Evolutionary conservation across 2,888 invertebrate species (phyloP).

Genomic region (Lasioglossum vierecki): DNA sequence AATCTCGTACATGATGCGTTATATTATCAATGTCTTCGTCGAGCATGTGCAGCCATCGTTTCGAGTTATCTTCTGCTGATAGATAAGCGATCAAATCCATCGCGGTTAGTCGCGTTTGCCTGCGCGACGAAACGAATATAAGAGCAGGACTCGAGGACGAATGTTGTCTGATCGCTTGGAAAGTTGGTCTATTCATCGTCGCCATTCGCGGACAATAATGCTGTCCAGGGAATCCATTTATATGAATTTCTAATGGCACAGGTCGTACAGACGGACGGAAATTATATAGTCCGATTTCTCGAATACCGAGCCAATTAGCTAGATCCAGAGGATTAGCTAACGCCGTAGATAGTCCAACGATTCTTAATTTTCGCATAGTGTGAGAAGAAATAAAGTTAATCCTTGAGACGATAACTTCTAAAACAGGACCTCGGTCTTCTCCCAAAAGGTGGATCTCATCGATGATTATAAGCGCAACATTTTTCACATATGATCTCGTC

Average conservation of each 20-base stretch:
- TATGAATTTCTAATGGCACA: conserved; percentile 97
- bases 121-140: conserved; percentile 97
- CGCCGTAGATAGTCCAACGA: conserved; percentile 98
- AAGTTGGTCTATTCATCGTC: conserved; percentile 99
- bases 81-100: conserved; percentile 96
- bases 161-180: conserved; percentile 96
- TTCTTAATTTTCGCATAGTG: conserved; percentile 92
- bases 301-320: conserved; percentile 97
- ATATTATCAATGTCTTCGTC: conserved; percentile 94
- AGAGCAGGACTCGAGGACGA: conserved; percentile 96
- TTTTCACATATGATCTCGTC: conserved; percentile 95
- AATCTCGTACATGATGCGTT: conserved; percentile 89
- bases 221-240: conserved; percentile 97
- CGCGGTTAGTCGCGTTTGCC: conserved; percentile 98
- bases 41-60: conserved; percentile 96
- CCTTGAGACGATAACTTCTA: conserved; percentile 99
- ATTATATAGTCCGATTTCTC: conserved; percentile 95
- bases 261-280: conserved; percentile 99
- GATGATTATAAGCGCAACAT: conserved; percentile 96
- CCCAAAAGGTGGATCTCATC: conserved; percentile 99
- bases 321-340: conserved; percentile 98
- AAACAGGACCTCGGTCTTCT: conserved; percentile 93
- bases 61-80: conserved; percentile 95
- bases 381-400: conserved; percentile 98
- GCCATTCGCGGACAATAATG: conserved; percentile 99